These are phyloP conservation scores for Drosophila borborema DNA, from an alignment of 2,888 invertebrate species.

Conservation along the genomic window DNA sequence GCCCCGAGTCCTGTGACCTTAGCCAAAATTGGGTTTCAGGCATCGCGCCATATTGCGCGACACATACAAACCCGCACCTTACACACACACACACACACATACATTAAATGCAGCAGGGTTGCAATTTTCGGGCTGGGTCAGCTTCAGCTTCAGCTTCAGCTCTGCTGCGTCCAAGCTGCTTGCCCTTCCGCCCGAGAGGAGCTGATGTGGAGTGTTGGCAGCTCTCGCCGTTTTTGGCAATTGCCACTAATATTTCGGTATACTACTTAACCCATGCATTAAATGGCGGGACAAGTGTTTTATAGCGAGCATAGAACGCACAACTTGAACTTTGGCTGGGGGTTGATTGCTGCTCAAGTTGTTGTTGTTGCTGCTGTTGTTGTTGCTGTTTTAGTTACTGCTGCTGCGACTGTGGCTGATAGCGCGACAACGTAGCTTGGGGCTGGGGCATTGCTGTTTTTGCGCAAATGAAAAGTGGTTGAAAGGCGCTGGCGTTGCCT, in stretches of 20 bases:
- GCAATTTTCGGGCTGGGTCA: conserved; percentile 64
- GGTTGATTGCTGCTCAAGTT: conserved; percentile 43
- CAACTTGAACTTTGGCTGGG: conserved; percentile 22
- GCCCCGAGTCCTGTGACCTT: conserved; percentile 61
- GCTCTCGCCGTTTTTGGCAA: conserved; percentile 60
- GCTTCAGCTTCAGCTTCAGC: conserved; percentile 34
- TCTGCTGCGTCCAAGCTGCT: conserved; percentile 31
- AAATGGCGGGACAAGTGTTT: conserved; percentile 79
- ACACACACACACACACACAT: conserved; percentile 27
- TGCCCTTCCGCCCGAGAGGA: conserved; percentile 9
- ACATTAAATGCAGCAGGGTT: conserved; percentile 70
- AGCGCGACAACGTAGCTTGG: conserved; percentile 50
- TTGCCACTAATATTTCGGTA: conserved; percentile 77
- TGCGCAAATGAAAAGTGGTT: conserved; percentile 81
- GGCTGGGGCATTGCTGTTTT: conserved; percentile 32
- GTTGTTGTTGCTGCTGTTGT: conserved; percentile 36
- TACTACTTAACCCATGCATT: conserved; percentile 81
- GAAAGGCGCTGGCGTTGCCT: conserved; percentile 68
- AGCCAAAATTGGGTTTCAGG: conserved; percentile 61
- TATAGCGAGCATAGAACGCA: conserved; percentile 41
- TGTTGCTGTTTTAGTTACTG: conserved; percentile 11
- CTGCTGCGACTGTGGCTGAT: conserved; percentile 41
- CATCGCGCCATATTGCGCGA: conserved; percentile 74
- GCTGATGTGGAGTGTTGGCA: conserved; percentile 45
- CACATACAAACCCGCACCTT: conserved; percentile 33